A percentile compares a stretch with the other conserved stretches of the same genome.
Evolutionary conservation across 2,113 vertebrate species (phyloP).

Genomic region (Rhinolophus ferrumequinum): DNA sequence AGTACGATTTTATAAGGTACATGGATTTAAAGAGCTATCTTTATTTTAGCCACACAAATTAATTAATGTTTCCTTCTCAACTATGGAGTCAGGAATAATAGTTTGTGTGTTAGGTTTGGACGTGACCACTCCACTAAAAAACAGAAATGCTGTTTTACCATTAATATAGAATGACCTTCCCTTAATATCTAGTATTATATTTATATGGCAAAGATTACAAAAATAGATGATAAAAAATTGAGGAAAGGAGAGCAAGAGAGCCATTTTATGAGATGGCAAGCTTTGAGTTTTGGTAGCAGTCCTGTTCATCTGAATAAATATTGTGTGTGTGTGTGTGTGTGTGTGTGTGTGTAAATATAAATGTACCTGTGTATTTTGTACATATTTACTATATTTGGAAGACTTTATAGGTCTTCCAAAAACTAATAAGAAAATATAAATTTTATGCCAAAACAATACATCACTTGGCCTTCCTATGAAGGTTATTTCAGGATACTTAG

Average conservation of each 20-base stretch:
- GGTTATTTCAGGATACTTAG: neutral
- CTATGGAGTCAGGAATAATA: neutral
- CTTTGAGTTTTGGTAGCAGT: neutral
- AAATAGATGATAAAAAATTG: neutral
- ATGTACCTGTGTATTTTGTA: neutral
- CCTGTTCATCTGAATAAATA: neutral
- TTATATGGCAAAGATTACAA: neutral
- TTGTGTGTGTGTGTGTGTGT: neutral
- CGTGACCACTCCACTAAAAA: neutral
- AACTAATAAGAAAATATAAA: neutral
- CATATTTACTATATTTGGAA: neutral
- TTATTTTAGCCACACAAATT: neutral
- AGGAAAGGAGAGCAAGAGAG: neutral
- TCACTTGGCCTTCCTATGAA: conserved; percentile 21
- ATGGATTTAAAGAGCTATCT: neutral
- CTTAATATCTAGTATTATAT: neutral
- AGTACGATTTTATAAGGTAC: neutral
- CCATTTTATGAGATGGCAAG: neutral
- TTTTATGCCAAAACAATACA: neutral
- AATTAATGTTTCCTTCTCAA: neutral
- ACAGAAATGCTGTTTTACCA: neutral
- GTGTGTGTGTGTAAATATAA: neutral
- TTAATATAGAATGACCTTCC: neutral
- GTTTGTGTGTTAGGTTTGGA: neutral
- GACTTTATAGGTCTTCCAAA: neutral